Base-by-base conservation (phyloP, 2,113 vertebrate species). In the Pionites leucogaster region DNA sequence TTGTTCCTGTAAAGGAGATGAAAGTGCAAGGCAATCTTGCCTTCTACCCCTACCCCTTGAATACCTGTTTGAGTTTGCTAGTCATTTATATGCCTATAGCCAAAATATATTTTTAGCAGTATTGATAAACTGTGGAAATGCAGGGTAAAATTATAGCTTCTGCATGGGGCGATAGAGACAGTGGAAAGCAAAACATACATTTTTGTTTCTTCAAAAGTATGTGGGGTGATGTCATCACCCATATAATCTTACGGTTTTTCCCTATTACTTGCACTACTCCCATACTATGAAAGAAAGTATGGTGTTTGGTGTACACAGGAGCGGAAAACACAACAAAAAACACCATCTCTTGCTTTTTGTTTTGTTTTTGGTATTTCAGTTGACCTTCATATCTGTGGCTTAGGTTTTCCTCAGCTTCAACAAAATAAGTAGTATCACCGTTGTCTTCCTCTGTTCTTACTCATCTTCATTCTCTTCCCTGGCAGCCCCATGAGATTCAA, bases 401-500 rank as follows among this genome's bases (percentile, higher is more conserved):
- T 89, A 69, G 64, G 46, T 67, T 65, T 95, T 96, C 17, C 60
- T 90, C n/a, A 50, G 18, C 67, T 79, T 96, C 68, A 82, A 23
- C 55, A 67, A 59, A 41, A 47, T 65, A 64, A 55, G 42, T 59
- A 63, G 41, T 41, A 55, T 49, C 86, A 39, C 74, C 68, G 10
- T 25, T 83, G 47, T 81, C 25, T 33, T 86, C 18, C 44, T 87
- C 25, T 27, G 28, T 80, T 67, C 25, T 74, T 86, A 5, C 14
- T 94, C 10, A 7, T 75, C 79, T 63, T 76, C 39, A 42, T 91
- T 62, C 20, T 90, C 76, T 95, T 86, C 75, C 37, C 71, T 83
- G 81, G 35, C 67, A 95, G 27, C 29, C 49, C 49, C 70, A 90
- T 96, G 95, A 90, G 63, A 57, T 94, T 96, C 84, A 97, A 52